Evolutionary conservation across 2,797 vertebrate genomes (phyloP), one percentile per base, ranked within the genome.

Genomic region (Scarus forsteni): DNA sequence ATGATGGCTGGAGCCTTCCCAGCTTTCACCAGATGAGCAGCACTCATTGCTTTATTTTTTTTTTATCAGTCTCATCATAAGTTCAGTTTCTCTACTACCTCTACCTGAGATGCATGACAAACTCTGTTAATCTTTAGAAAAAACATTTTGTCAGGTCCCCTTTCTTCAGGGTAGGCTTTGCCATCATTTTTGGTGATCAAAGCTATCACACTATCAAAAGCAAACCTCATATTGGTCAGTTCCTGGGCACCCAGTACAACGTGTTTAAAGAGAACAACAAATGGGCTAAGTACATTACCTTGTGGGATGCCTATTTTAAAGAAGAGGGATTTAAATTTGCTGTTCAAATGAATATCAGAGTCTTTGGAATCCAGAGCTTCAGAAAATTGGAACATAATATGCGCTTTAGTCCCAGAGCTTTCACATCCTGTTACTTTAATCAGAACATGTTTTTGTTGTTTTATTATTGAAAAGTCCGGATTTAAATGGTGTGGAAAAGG

Each of bases 121-220:
- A n/a, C 27, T 27, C 2, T 2, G 4, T 42, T 49, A 42, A 57
- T 8, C n/a, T 34, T 59, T 15, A 50, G 57, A 15, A 66, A n/a
- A 73, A 10, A 53, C 27, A 27, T 27, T 2, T 27, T 27, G 27
- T 27, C 4, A 27, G 27, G 27, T 27, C 40, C 60, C 3, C 39
- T 40, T 51, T 54, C 38, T 53, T 45, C 42, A 8, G 50, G 38
- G 12, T 46, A 51, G 34, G 1, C 11, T 35, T 45, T 51, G 10
- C 12, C 40, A 42, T 49, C 34, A 62, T 18, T 56, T n/a, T 36
- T 65, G 54, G 27, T 58, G 42, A 70, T 60, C 36, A 36, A 35
- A 38, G 7, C 15, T 14, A 5, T 14, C n/a, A 27, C 4, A 45
- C 7, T 10, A 11, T 38, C 40, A 56, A 48, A n/a, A 35, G n/a